Evolutionary conservation across 2,888 invertebrate genomes (phyloP).

Genomic region (Lottia gigantea): DNA sequence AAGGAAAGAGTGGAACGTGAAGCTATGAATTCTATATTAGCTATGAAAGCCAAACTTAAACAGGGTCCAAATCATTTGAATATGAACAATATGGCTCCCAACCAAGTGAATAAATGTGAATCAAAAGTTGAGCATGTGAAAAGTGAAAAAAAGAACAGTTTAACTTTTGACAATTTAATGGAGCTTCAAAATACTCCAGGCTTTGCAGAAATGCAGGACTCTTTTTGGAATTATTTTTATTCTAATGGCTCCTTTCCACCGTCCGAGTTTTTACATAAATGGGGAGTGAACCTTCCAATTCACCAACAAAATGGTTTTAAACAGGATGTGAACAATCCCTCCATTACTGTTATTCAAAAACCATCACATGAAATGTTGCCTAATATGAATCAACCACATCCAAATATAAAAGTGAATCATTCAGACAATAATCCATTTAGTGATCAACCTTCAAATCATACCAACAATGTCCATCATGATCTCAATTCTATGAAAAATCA

Average conservation of each 20-base stretch:
- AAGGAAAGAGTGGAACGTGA: conserved; percentile 74
- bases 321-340: conserved; percentile 13
- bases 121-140: not conserved
- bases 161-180: conserved; percentile 45
- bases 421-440: conserved; percentile 9
- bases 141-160: conserved; percentile 27
- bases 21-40: conserved; percentile 87
- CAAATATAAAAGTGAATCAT: not conserved
- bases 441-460: not conserved
- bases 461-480: not conserved
- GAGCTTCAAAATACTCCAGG: conserved; percentile 35
- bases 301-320: conserved; percentile 4
- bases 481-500: not conserved
- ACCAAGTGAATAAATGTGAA: conserved; percentile 7
- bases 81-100: not conserved
- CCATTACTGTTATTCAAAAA: conserved; percentile 7
- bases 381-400: not conserved
- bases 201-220: conserved; percentile 44
- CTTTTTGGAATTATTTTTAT: conserved; percentile 59
- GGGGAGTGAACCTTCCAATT: conserved; percentile 13
- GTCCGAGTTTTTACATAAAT: conserved; percentile 33
- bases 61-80: conserved; percentile 10
- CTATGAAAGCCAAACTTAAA: conserved; percentile 57
- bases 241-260: conserved; percentile 55
- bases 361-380: not conserved